Conservation (phyloP, 1,140 invertebrate genomes). For the Ephestia elutella region DNA sequence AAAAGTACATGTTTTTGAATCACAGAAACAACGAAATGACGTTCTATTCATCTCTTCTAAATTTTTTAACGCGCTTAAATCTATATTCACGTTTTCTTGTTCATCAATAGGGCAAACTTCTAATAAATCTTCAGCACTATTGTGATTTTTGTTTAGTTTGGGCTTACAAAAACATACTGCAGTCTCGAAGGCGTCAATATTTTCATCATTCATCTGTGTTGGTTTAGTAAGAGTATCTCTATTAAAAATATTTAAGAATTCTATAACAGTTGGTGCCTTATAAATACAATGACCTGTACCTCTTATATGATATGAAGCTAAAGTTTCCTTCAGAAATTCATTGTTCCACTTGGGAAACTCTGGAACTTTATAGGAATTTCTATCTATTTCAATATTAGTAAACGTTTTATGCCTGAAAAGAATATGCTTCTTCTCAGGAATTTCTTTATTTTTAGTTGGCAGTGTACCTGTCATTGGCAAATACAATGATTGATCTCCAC, state of each 20-base stretch:
- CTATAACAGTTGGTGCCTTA: slow-evolving; percentile 51
- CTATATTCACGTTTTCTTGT: slow-evolving; percentile 48
- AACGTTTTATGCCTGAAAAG: slow-evolving; percentile 69
- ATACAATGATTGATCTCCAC: slow-evolving; percentile 44
- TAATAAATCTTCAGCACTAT: slow-evolving; percentile 63
- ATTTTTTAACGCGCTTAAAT: slow-evolving; percentile 44
- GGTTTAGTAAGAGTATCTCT: slow-evolving; percentile 56
- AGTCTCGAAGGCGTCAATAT: slow-evolving; percentile 60
- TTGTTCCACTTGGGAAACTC: slow-evolving; percentile 46
- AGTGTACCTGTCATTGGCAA: slow-evolving; percentile 63
- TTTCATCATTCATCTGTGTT: slow-evolving; percentile 45
- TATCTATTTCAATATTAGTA: slow-evolving; percentile 62
- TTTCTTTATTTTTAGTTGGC: slow-evolving; percentile 46
- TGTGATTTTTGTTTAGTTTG: slow-evolving; percentile 52
- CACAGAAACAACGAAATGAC: slow-evolving; percentile 67
- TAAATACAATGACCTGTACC: slow-evolving; percentile 70
- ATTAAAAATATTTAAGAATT: slow-evolving; percentile 70
- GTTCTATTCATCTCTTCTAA: slow-evolving; percentile 42
- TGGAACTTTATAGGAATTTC: slow-evolving; percentile 48
- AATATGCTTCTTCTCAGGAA: slow-evolving; percentile 46
- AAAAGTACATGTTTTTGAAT: slow-evolving; percentile 48
- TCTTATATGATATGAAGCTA: slow-evolving; percentile 63
- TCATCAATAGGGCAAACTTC: slow-evolving; percentile 32
- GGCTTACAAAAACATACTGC: slow-evolving; percentile 69
- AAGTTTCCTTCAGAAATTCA: slow-evolving; percentile 55